Evolutionary conservation across 2,113 vertebrate genomes (phyloP).

Genomic region (Mirza zaza): DNA sequence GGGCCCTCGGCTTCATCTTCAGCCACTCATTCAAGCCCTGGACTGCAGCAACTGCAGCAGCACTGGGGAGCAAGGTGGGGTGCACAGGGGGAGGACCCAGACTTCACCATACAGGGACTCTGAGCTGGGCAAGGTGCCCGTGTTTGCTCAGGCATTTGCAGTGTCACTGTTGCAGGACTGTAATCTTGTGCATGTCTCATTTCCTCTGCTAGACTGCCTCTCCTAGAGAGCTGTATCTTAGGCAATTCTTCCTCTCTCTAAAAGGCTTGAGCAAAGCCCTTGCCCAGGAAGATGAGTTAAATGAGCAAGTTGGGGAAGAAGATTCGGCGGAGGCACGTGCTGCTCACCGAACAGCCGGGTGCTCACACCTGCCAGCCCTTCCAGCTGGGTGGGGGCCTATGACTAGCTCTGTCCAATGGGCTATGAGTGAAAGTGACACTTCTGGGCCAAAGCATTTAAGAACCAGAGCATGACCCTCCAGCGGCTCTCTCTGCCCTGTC

Average conservation of each 20-base stretch:
- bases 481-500: background rate
- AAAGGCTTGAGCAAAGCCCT: background rate
- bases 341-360: background rate
- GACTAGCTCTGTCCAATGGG: background rate
- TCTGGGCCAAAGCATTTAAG: background rate
- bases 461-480: background rate
- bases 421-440: background rate
- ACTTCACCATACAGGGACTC: background rate
- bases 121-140: background rate
- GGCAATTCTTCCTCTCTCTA: background rate
- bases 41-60: no score
- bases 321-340: fast-evolving
- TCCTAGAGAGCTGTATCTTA: background rate
- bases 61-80: background rate
- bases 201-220: background rate
- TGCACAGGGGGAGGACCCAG: background rate
- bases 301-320: background rate
- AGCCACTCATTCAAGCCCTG: background rate
- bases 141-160: background rate
- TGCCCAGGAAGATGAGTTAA: background rate
- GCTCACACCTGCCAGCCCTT: no score
- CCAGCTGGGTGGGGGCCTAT: fast-evolving
- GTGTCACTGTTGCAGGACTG: background rate
- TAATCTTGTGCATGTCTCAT: background rate
- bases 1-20: background rate